Evolutionary conservation across 1,140 invertebrate species (phyloP), one percentile per base, ranked within the genome.

Genomic region (Habropoda laboriosa): DNA sequence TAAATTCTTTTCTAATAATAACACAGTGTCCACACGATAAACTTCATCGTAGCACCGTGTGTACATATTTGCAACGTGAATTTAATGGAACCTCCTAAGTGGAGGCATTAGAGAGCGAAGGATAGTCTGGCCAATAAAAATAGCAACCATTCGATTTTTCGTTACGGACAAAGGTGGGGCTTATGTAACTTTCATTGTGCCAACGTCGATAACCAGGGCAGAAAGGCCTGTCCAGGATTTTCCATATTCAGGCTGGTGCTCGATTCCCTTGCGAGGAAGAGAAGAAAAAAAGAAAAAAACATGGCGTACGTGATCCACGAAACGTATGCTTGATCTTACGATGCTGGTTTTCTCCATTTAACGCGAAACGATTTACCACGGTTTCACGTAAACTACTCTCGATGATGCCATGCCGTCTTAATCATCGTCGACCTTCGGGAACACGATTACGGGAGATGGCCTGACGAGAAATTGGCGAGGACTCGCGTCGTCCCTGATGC

Each of bases 221-320:
- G 45, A 53, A 53, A 21, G 55, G 24, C 18, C 5, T 35, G 8
- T 21, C 6, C 27, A 30, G 35, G 67, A 70, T 53, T 70, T 55
- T 55, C 49, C 67, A 55, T 40, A 70, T 70, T 40, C 49, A 70
- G 35, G 24, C 24, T 55, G n/a, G n/a, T n/a, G 18, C 8, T 30
- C 40, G 35, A 61, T 57, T 81, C 51, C 57, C 68, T 64, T 66
- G n/a, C 51, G 78, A 72, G 18, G 35, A n/a, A n/a, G n/a, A n/a
- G n/a, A n/a, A n/a, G n/a, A n/a, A n/a, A n/a, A n/a, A n/a, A n/a
- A n/a, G 24, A 72, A 60, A 73, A 68, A 71, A n/a, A n/a, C n/a
- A n/a, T n/a, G 49, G 66, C 57, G 45, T 81, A 82, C 74, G 80
- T 83, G 80, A 83, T 78, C 38, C 60, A 30, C 30, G 68, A 82